Percentiles rank a stretch among this genome's conserved stretches.
Evolutionary conservation across 1,140 invertebrate species (phyloP).

Genomic region (Elysia chlorotica): DNA sequence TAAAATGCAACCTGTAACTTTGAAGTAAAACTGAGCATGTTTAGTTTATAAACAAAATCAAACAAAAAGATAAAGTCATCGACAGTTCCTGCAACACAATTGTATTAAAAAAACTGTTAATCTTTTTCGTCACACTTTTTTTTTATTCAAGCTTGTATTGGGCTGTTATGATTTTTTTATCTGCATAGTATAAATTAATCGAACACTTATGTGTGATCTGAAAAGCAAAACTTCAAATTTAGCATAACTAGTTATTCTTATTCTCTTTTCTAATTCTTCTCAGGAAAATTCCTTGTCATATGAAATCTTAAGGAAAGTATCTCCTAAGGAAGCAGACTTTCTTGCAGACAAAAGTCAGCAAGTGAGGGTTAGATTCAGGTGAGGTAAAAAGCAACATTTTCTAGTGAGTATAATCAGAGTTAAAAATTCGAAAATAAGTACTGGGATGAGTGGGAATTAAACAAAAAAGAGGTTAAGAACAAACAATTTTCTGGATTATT

Average conservation of each 20-base stretch:
- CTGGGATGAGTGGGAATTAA: not conserved
- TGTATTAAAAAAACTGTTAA: too few species aligned
- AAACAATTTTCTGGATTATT: not conserved
- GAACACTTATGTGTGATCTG: not conserved
- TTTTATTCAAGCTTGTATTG: not conserved
- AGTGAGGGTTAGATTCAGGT: slow-evolving; percentile 60
- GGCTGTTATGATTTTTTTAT: too few species aligned
- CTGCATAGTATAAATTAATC: not conserved
- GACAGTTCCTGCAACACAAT: too few species aligned
- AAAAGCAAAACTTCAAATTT: too few species aligned
- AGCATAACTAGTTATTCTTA: too few species aligned
- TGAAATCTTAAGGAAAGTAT: slow-evolving; percentile 59
- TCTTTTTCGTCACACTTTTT: not conserved
- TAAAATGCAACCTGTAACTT: not conserved
- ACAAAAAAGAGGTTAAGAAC: not conserved
- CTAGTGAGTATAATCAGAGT: too few species aligned
- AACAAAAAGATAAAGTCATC: too few species aligned
- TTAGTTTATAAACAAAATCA: not conserved
- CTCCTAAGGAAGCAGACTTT: slow-evolving; percentile 58
- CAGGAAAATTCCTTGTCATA: slow-evolving; percentile 60
- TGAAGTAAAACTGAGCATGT: not conserved
- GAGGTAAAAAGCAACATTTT: slow-evolving; percentile 9
- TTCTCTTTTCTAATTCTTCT: slow-evolving; percentile 20
- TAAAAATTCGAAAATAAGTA: too few species aligned
- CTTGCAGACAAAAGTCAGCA: slow-evolving; percentile 53